These are phyloP conservation scores for Rostratula benghalensis DNA, from an alignment of 2,113 vertebrate species.

Conservation along the genomic window DNA sequence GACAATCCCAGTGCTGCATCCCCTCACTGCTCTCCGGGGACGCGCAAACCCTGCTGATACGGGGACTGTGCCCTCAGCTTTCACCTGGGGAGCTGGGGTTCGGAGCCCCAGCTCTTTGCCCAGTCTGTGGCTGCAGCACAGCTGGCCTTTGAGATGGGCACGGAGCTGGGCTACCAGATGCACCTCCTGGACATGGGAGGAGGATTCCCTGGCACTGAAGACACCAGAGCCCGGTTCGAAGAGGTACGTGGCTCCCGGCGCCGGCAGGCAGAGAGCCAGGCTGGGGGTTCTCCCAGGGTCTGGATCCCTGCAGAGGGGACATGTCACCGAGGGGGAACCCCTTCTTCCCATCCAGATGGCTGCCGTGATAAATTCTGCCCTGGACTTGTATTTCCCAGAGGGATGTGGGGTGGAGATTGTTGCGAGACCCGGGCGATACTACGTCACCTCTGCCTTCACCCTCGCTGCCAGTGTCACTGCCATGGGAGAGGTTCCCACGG, in stretches of 20 bases:
- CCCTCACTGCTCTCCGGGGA: neutral
- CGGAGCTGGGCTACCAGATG: conserved; percentile 76
- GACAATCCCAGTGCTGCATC: accelerated
- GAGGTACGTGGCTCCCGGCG: conserved; percentile 55
- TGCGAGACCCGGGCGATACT: conserved; percentile 76
- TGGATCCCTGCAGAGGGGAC: neutral
- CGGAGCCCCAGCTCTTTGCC: conserved; percentile 65
- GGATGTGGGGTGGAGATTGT: conserved; percentile 75
- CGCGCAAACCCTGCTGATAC: accelerated
- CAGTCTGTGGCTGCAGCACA: conserved; percentile 73
- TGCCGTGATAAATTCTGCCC: conserved; percentile 71
- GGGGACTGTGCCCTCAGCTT: conserved; percentile 68
- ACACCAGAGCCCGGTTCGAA: conserved; percentile 65
- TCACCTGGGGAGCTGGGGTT: conserved; percentile 64
- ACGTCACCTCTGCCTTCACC: conserved; percentile 78
- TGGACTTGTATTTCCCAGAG: conserved; percentile 81
- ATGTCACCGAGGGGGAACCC: neutral
- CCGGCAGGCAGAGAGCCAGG: neutral
- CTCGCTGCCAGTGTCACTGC: conserved; percentile 72
- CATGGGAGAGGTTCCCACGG: conserved; percentile 62
- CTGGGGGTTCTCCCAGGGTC: neutral
- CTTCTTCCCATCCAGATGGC: conserved; percentile 37
- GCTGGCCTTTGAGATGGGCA: conserved; percentile 77
- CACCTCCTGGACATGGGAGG: conserved; percentile 78
- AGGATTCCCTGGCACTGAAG: conserved; percentile 71